Conservation (phyloP, 1,140 invertebrate species). For the Bombus sylvicola region DNA sequence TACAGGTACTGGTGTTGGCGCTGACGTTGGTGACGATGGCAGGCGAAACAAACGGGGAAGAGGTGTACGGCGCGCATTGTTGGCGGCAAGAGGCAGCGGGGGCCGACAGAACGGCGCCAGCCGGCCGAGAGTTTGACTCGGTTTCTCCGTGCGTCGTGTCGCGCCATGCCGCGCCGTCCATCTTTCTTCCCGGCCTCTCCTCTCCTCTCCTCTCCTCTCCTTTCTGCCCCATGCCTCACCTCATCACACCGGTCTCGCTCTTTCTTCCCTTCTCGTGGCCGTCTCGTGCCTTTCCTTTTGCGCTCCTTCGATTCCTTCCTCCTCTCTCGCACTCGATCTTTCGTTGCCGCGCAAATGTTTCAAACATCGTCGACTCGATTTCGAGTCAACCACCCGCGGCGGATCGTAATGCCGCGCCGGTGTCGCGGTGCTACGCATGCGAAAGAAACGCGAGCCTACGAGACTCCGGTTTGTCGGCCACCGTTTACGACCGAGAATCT, state of each 20-base stretch:
- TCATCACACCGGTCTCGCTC: neutral
- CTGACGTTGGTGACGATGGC: conserved; percentile 40
- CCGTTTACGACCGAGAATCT: neutral
- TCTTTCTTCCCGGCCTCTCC: conserved; percentile 35
- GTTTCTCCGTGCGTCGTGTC: conserved; percentile 43
- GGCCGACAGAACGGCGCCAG: conserved; percentile 79
- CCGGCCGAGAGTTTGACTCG: conserved; percentile 69
- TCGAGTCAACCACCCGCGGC: conserved; percentile 29
- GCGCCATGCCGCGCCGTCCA: conserved; percentile 35
- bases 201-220: conserved; percentile 2
- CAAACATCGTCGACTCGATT: conserved; percentile 20
- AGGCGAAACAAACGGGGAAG: conserved; percentile 21
- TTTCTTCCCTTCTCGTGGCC: conserved; percentile 7
- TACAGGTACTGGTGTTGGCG: conserved; percentile 47
- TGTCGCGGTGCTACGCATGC: neutral
- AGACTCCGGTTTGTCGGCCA: neutral
- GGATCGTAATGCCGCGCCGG: neutral
- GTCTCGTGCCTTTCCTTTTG: conserved; percentile 2
- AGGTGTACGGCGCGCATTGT: conserved; percentile 69
- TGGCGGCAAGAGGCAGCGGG: conserved; percentile 70
- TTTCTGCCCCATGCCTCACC: neutral
- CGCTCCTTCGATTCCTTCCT: conserved; percentile 38
- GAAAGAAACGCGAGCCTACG: neutral
- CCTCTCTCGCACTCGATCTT: conserved; percentile 20
- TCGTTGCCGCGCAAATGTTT: conserved; percentile 26